These are phyloP conservation scores for Bimastos eiseni DNA, from an alignment of 2,888 invertebrate genomes.

Conservation along the genomic window DNA sequence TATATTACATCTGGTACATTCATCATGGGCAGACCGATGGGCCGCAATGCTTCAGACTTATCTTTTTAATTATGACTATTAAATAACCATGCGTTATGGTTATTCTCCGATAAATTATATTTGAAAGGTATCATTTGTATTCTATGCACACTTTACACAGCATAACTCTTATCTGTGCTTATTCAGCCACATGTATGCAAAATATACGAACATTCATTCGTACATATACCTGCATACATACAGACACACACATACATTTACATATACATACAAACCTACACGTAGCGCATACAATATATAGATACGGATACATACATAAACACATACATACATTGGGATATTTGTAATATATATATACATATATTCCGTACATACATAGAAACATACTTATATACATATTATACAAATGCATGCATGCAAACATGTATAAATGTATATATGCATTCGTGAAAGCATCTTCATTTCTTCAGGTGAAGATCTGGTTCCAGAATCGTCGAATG, in stretches of 20 bases:
- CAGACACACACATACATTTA: too few relatives aligned
- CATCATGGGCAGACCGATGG: neutral
- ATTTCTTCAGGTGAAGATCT: constrained; percentile 74
- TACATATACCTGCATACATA: too few relatives aligned
- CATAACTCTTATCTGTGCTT: too few relatives aligned
- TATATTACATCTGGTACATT: neutral
- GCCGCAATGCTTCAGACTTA: neutral
- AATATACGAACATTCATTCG: too few relatives aligned
- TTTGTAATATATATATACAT: neutral
- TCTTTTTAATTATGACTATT: neutral
- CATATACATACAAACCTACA: too few relatives aligned
- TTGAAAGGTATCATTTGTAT: neutral
- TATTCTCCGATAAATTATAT: neutral
- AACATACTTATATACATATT: neutral
- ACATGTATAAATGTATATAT: too few relatives aligned
- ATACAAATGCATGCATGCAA: too few relatives aligned
- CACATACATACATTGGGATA: too few relatives aligned
- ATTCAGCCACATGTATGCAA: too few relatives aligned
- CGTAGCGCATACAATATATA: neutral
- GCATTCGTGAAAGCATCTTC: too few relatives aligned
- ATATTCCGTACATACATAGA: neutral
- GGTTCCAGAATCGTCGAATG: constrained; percentile 98
- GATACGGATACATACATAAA: neutral
- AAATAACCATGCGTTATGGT: neutral
- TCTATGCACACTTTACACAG: too few relatives aligned